Conservation (phyloP, 2,113 vertebrate species). For the Erythrocebus patas region DNA sequence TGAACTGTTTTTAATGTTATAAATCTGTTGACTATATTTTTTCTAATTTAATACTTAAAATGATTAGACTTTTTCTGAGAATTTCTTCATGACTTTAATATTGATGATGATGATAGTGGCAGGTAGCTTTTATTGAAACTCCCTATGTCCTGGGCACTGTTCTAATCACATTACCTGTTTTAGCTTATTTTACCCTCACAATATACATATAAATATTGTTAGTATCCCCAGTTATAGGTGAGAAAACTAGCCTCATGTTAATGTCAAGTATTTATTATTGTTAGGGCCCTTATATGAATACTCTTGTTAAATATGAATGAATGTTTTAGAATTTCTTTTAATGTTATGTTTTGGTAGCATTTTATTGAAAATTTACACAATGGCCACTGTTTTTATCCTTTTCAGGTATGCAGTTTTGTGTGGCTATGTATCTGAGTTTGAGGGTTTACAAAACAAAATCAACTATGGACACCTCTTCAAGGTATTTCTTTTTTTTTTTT, state of each 20-base stretch:
- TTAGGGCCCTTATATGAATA: neutral
- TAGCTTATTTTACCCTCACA: neutral
- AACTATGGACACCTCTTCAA: conserved; percentile 96
- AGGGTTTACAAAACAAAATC: conserved; percentile 96
- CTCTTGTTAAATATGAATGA: neutral
- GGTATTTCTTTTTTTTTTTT: conserved; percentile 80
- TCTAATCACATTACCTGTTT: neutral
- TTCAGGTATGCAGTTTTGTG: conserved; percentile 96
- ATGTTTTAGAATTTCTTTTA: conserved; percentile 45
- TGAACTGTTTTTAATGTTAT: neutral
- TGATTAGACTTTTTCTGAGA: neutral
- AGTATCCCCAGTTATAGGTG: neutral
- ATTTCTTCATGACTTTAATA: neutral
- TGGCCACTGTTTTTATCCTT: neutral
- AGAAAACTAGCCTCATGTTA: neutral
- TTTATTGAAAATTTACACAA: neutral
- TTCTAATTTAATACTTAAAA: neutral
- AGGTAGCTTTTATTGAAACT: neutral
- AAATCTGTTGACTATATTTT: neutral
- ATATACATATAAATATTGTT: neutral
- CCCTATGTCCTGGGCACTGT: neutral
- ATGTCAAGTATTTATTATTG: neutral
- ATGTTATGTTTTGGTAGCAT: conserved; percentile 34
- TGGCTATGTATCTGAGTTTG: conserved; percentile 94
- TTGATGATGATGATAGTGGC: neutral